Conservation (phyloP, 2,113 vertebrate genomes). For the Antechinus stuartii region DNA sequence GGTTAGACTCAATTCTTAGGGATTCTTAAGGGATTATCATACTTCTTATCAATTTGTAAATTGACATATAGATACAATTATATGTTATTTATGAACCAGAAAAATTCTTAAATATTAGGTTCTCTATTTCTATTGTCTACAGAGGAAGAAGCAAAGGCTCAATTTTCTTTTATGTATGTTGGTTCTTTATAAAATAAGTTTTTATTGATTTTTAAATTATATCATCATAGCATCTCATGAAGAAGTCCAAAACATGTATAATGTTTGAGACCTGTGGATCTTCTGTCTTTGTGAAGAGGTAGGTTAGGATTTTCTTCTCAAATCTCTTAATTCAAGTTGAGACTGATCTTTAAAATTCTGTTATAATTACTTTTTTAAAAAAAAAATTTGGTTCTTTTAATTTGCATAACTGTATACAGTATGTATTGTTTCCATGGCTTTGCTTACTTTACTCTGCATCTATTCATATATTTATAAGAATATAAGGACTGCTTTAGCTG, state of each 20-base stretch:
- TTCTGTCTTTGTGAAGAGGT: background rate
- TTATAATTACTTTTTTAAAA: background rate
- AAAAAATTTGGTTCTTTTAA: background rate
- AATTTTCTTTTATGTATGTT: background rate
- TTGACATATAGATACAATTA: too few relatives aligned
- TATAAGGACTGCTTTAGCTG: background rate
- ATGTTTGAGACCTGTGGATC: background rate
- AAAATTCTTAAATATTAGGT: background rate
- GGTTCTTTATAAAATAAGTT: background rate
- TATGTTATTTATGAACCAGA: background rate
- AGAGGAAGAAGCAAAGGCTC: background rate
- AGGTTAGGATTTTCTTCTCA: too few relatives aligned
- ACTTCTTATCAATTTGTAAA: background rate
- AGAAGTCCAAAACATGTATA: background rate
- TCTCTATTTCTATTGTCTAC: background rate
- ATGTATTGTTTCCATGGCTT: background rate
- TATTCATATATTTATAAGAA: background rate
- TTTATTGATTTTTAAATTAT: background rate
- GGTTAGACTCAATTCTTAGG: background rate
- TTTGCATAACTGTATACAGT: background rate
- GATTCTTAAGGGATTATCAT: background rate
- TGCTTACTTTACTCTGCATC: background rate
- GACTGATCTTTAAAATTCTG: background rate
- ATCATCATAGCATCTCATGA: background rate
- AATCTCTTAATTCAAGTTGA: background rate